Base-by-base conservation (phyloP, 2,888 invertebrate species). In the Cephus nigrinus region DNA sequence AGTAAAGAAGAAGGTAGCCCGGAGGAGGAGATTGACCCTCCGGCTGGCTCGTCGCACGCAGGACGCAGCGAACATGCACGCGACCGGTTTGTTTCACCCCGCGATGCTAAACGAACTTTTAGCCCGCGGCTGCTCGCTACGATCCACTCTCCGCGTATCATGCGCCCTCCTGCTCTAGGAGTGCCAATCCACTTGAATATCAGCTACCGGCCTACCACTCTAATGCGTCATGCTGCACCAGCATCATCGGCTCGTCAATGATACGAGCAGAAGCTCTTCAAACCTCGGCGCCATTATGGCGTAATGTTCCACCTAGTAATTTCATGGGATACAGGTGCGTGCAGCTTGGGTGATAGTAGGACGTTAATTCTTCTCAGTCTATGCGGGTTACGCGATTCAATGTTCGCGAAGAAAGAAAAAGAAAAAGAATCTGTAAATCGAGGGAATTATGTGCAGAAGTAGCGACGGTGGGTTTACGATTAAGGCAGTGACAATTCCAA, bases 41-140 rank as follows among this genome's bases (percentile, higher is more conserved):
- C 88, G 88, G 84, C 85, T 85, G 84, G 85, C 84, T 83, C 86
- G 85, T 85, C 86, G 85, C 85, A 86, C 84, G 87, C 86, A 85
- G 85, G 73, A 86, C 84, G 87, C 86, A 85, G 85, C 74, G 80
- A 86, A 88, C 84, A 88, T 87, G 88, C 88, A 87, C 86, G 88
- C 89, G 90, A 90, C 89, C 89, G 89, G 89, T 89, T 90, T 89
- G 86, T 89, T 88, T 88, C 87, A 89, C 88, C 85, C 84, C 83
- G 86, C 86, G 86, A 87, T 88, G 88, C 86, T 89, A 88, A 89
- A 88, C 88, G 87, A 87, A 88, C 86, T 86, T 87, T 89, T 88
- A 86, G 85, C 89, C 86, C 82, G 81, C 78, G 84, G 82, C 82
- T 84, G 79, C 80, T 80, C 81, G 80, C 82, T 81, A 77, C 80